Conservation (phyloP, 2,797 vertebrate species). For the Harpagifer antarcticus region DNA sequence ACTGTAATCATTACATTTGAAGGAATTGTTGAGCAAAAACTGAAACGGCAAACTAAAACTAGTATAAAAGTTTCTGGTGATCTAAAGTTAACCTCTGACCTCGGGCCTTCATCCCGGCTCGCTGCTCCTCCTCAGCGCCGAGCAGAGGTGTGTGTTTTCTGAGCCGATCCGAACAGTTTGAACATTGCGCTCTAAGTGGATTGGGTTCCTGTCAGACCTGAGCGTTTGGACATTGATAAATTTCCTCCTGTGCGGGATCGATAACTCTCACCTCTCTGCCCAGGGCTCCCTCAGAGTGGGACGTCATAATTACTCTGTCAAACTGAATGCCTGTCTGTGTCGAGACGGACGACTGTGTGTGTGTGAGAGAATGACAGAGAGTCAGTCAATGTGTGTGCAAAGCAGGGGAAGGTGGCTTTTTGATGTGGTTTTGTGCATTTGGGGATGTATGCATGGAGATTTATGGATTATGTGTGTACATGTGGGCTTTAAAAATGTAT, state of each 20-base stretch:
- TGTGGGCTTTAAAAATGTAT: constrained; percentile 48
- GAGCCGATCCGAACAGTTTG: constrained; percentile 64
- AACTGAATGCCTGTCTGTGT: constrained; percentile 74
- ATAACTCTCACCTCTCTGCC: constrained; percentile 92
- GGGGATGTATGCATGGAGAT: constrained; percentile 50
- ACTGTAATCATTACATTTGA: too few relatives aligned
- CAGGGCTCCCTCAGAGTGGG: constrained; percentile 84
- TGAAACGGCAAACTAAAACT: background rate
- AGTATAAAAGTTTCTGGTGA: background rate
- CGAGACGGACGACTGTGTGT: constrained; percentile 67
- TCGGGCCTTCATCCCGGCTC: background rate
- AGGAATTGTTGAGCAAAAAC: background rate
- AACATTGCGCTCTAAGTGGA: constrained; percentile 81
- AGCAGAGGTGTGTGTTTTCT: constrained; percentile 53
- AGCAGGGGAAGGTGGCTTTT: constrained; percentile 21
- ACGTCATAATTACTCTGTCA: constrained; percentile 99
- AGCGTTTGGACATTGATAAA: constrained; percentile 88
- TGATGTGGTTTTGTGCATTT: constrained; percentile 40
- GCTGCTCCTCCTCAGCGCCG: constrained; percentile 25
- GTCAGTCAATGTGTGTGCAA: constrained; percentile 1
- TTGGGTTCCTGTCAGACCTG: constrained; percentile 81
- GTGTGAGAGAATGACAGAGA: constrained; percentile 34
- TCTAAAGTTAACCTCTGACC: constrained; percentile 20
- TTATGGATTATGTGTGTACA: constrained; percentile 64
- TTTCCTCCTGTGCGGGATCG: constrained; percentile 87